These are phyloP conservation scores for Passer montanus DNA, from an alignment of 2,113 vertebrate genomes.

Conservation along the genomic window DNA sequence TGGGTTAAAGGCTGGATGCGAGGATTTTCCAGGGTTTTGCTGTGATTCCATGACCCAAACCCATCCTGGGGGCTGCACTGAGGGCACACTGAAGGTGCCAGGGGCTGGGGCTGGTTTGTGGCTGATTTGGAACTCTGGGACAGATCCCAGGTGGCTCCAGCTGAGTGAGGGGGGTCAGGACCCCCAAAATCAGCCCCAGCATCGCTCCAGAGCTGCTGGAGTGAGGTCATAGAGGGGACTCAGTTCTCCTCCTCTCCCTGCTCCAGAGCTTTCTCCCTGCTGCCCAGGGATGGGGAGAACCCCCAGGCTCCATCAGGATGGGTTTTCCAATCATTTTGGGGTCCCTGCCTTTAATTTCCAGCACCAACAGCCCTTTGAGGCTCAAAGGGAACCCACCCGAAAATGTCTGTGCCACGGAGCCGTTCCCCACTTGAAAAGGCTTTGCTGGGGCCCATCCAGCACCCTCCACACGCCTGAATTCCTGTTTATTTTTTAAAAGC, in stretches of 20 bases:
- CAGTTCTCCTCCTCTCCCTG: not conserved
- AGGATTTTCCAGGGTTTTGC: fast-evolving
- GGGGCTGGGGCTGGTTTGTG: not conserved
- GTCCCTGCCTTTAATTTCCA: not conserved
- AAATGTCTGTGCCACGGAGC: fast-evolving
- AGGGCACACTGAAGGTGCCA: not conserved
- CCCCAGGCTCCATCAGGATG: not conserved
- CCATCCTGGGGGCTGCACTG: not conserved
- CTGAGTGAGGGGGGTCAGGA: not conserved
- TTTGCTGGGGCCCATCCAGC: not conserved
- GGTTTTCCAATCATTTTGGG: fast-evolving
- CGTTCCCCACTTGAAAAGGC: not conserved
- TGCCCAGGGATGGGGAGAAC: not conserved
- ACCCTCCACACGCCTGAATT: not conserved
- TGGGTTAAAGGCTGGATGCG: not conserved
- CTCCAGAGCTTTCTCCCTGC: not conserved
- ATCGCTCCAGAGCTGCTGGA: fast-evolving
- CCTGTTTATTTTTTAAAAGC: not conserved
- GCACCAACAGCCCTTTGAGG: not conserved
- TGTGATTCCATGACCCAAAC: not conserved
- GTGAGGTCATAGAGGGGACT: not conserved
- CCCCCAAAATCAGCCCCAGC: not conserved
- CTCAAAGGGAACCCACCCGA: not conserved
- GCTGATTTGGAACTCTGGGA: not conserved
- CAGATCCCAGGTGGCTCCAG: not conserved